Percentiles rank a stretch among this genome's conserved stretches.
These are phyloP conservation scores for Tachystola acroxantha DNA, from an alignment of 2,888 invertebrate species.

Conservation along the genomic window DNA sequence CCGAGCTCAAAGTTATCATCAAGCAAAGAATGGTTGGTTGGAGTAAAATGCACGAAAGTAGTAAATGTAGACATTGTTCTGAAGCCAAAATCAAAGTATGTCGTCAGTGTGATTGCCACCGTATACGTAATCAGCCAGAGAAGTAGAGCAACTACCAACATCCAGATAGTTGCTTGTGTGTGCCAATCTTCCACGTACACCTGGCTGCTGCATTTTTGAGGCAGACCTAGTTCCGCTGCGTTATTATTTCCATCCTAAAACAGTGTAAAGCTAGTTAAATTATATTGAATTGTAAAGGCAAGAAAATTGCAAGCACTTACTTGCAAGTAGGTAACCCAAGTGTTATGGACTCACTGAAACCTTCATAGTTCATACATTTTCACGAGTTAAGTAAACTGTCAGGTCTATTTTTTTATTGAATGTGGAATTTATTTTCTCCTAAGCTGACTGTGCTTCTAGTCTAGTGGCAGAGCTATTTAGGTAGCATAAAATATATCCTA, in stretches of 20 bases:
- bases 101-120: slow-evolving; percentile 26
- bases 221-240: slow-evolving; percentile 12
- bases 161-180: slow-evolving; percentile 29
- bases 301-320: background rate
- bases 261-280: background rate
- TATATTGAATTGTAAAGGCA: slow-evolving; percentile 10
- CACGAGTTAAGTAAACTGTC: no score
- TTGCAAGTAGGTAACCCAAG: no score
- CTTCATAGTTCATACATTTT: no score
- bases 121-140: slow-evolving; percentile 38
- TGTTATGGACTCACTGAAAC: no score
- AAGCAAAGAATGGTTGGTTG: slow-evolving; percentile 17
- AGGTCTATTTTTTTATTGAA: no score
- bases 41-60: slow-evolving; percentile 12
- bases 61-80: slow-evolving; percentile 16
- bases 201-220: background rate
- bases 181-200: slow-evolving; percentile 18
- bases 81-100: slow-evolving; percentile 26
- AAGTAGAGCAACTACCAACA: slow-evolving; percentile 33
- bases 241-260: slow-evolving; percentile 14
- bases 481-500: no score
- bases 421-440: no score
- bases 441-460: no score
- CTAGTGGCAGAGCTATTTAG: no score
- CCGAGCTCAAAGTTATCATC: background rate